phyloP scores from a whole-genome alignment of 2,113 vertebrate species.

The Podocnemis expansa region DNA sequence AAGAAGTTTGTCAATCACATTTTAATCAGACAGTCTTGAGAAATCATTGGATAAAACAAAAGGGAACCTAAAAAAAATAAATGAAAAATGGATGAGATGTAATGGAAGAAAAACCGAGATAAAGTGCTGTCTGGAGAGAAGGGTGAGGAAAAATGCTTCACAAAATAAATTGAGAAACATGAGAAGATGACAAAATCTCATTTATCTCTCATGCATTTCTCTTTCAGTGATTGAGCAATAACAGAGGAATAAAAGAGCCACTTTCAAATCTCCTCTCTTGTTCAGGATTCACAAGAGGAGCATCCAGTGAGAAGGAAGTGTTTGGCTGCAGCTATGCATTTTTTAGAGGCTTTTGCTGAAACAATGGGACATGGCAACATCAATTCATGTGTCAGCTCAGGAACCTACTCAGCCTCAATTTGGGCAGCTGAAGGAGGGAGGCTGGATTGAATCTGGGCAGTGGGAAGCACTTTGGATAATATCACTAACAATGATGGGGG shows the following conservation, averaged over 20 bases:
- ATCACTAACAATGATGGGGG: fast-evolving
- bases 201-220: constrained; percentile 14
- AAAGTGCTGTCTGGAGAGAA: constrained; percentile 41
- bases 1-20: not conserved
- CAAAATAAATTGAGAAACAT: constrained; percentile 58
- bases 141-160: constrained; percentile 35
- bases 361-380: not conserved
- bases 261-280: constrained; percentile 5
- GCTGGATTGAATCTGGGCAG: not conserved
- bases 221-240: constrained; percentile 45
- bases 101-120: constrained; percentile 55
- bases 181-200: constrained; percentile 37
- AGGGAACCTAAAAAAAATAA: not conserved
- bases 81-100: constrained; percentile 32
- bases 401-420: not conserved
- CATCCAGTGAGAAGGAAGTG: not conserved
- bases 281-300: not conserved
- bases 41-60: constrained; percentile 38
- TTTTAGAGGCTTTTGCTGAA: not conserved
- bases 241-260: constrained; percentile 28
- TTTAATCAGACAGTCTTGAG: constrained; percentile 32
- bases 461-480: not conserved
- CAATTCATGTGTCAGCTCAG: not conserved
- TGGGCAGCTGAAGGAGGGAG: not conserved
- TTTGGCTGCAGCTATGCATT: not conserved